Conservation (phyloP, 2,888 invertebrate genomes). For the Saturnia japonica region DNA sequence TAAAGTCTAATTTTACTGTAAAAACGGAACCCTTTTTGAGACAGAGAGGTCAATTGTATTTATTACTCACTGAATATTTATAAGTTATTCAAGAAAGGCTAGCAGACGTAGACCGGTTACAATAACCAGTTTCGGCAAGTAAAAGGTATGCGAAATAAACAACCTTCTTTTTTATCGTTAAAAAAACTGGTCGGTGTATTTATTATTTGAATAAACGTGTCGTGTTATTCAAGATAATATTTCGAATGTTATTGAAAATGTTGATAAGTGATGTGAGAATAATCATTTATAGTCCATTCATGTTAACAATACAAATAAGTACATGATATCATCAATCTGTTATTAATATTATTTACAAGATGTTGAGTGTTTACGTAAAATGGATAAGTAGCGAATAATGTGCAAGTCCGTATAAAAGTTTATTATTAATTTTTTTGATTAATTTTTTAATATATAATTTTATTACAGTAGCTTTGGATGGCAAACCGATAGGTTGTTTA, state of each 20-base stretch:
- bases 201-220: constrained; percentile 22
- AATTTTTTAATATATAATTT: background rate
- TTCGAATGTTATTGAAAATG: constrained; percentile 29
- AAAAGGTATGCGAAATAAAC: constrained; percentile 60
- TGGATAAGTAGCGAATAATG: constrained; percentile 13
- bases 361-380: constrained; percentile 14
- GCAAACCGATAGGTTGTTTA: background rate
- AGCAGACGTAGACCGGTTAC: constrained; percentile 55
- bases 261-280: constrained; percentile 25
- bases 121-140: constrained; percentile 58
- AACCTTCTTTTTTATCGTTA: constrained; percentile 53
- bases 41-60: constrained; percentile 65
- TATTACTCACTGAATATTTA: constrained; percentile 63
- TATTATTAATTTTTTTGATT: too few relatives aligned
- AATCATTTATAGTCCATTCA: constrained; percentile 30
- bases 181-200: constrained; percentile 31
- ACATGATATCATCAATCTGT: constrained; percentile 15
- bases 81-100: constrained; percentile 53
- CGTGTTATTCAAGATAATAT: constrained; percentile 26
- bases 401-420: constrained; percentile 21
- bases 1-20: constrained; percentile 15
- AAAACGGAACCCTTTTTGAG: constrained; percentile 29
- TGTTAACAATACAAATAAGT: constrained; percentile 23
- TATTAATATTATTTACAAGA: constrained; percentile 11
- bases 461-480: background rate